Percentiles rank a stretch among this genome's conserved stretches.
These are phyloP conservation scores for Icerya purchasi DNA, from an alignment of 2,888 invertebrate species.

Conservation along the genomic window DNA sequence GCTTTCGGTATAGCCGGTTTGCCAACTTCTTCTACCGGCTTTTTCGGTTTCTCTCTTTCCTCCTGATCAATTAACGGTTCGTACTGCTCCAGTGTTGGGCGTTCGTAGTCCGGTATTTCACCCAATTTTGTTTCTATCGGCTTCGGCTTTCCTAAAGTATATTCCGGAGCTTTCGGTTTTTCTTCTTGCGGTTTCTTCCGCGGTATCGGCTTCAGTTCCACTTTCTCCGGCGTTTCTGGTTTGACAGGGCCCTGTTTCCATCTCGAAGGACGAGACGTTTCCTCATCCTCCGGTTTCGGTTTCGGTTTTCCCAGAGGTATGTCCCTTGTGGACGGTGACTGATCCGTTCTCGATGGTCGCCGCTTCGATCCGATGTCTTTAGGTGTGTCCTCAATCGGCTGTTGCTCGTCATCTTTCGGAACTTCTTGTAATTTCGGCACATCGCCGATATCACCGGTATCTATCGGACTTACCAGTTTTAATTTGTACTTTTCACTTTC, in stretches of 20 bases:
- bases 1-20: too few species aligned
- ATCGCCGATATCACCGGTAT: slow-evolving; percentile 17
- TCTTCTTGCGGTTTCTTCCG: slow-evolving; percentile 23
- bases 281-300: slow-evolving; percentile 20
- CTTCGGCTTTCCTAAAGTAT: too few species aligned
- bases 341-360: slow-evolving; percentile 18
- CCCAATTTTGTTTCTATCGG: too few species aligned
- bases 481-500: slow-evolving; percentile 16
- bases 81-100: too few species aligned
- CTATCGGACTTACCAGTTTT: slow-evolving; percentile 21
- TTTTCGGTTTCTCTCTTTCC: too few species aligned
- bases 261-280: slow-evolving; percentile 25
- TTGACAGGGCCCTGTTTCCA: slow-evolving; percentile 25
- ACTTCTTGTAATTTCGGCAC: slow-evolving; percentile 15
- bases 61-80: too few species aligned
- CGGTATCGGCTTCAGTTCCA: slow-evolving; percentile 24
- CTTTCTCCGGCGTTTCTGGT: slow-evolving; percentile 24
- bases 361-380: too few species aligned
- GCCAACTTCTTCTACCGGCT: too few species aligned
- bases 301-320: slow-evolving; percentile 16
- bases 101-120: too few species aligned
- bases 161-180: slow-evolving; percentile 14
- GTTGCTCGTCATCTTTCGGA: slow-evolving; percentile 18
- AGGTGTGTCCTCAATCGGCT: slow-evolving; percentile 17
- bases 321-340: slow-evolving; percentile 19